Percentiles rank a stretch among this genome's conserved stretches.
phyloP scores from a whole-genome alignment of 1,140 invertebrate species.

The Pachyrhynchus sulphureomaculatus region DNA sequence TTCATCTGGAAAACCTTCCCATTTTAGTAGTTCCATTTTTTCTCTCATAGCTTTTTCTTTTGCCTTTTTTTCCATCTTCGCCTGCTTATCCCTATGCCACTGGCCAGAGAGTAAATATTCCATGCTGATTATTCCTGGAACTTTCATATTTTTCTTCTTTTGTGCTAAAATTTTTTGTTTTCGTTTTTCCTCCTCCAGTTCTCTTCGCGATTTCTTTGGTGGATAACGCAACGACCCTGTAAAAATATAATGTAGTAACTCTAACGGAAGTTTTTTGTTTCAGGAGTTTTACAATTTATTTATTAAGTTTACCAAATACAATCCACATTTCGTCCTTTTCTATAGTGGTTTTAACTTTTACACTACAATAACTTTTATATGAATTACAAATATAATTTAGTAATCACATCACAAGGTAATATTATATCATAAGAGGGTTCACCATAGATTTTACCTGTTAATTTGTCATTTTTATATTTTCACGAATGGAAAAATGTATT shows the following conservation, averaged over 20 bases:
- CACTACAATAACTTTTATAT: too few relatives aligned
- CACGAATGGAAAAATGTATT: too few relatives aligned
- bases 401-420: too few relatives aligned
- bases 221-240: constrained; percentile 54
- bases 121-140: constrained; percentile 54
- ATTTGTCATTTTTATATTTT: too few relatives aligned
- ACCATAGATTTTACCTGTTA: too few relatives aligned
- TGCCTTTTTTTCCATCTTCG: constrained; percentile 51
- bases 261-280: too few relatives aligned
- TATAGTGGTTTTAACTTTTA: too few relatives aligned
- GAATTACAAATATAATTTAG: too few relatives aligned
- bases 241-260: background rate
- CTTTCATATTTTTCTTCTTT: constrained; percentile 26
- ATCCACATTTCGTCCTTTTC: too few relatives aligned
- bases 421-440: too few relatives aligned
- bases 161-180: constrained; percentile 22
- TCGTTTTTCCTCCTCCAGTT: constrained; percentile 41
- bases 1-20: constrained; percentile 38
- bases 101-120: constrained; percentile 59
- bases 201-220: constrained; percentile 46
- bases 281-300: too few relatives aligned
- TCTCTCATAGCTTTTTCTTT: constrained; percentile 46
- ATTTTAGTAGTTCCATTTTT: constrained; percentile 29
- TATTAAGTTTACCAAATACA: too few relatives aligned
- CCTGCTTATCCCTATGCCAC: constrained; percentile 54